Evolutionary conservation across 2,113 vertebrate species (phyloP), one percentile per base, ranked within the genome.

Genomic region (Phyllopteryx taeniolatus): DNA sequence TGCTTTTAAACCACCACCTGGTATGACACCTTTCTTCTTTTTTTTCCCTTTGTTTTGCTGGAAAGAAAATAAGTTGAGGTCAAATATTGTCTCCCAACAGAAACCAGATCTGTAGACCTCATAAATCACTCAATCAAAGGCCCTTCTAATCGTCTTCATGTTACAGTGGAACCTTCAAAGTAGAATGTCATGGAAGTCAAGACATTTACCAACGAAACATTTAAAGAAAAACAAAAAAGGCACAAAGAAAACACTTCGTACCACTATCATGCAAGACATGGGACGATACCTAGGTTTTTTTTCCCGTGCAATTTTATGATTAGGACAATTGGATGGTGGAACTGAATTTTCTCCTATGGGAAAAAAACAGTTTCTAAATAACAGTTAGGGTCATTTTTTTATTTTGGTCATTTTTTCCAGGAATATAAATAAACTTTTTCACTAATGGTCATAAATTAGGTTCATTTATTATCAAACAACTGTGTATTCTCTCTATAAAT

Each of bases 41-140:
- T 98, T 99, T 92, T 97, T 98, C 91, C 93, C 94, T 93, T 98
- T 98, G 90, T 93, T 98, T 94, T 98, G 96, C 95, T 98, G 82
- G 82, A 67, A 72, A 0, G 6, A 1, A 74, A 82, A 77, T 7
- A 54, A 43, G 63, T 42, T 44, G 62, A 42, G 19, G 19, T 44
- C 19, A 46, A 13, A 46, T 46, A 8, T 20, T 1, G 57, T 27
- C 57, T 33, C 19, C 9, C 51, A 3, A n/a, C 20, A 9, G 2
- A 54, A 54, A 22, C 3, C 35, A 39, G 35, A n/a, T 4, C 4
- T 51, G 3, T 15, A 7, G 15, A 19, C 17, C 49, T 51, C 35
- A 39, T 39, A 39, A 39, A 39, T 27, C 27, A 27, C 27, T 27
- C 27, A 27, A 9, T 53, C 51, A 53, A 1, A 10, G 47, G 47